Conservation (phyloP, 2,113 vertebrate genomes). For the Bungarus multicinctus region DNA sequence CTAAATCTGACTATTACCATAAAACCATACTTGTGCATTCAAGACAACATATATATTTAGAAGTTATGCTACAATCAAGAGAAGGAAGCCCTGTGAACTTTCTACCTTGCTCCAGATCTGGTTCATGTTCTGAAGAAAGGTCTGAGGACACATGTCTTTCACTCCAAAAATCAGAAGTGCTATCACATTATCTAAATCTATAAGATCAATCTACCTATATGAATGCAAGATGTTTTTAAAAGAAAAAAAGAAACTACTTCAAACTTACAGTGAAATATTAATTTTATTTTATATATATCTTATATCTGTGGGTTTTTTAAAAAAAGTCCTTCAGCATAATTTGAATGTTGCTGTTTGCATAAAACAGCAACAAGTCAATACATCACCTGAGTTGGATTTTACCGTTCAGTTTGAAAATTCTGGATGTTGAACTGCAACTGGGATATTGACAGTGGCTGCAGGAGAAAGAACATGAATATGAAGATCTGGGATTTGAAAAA, state of each 20-base stretch:
- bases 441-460: background rate
- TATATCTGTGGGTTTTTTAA: too few relatives aligned
- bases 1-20: background rate
- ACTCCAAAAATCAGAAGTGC: background rate
- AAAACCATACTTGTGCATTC: background rate
- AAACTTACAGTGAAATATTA: background rate
- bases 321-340: background rate
- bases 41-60: background rate
- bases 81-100: background rate
- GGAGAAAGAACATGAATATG: background rate
- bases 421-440: background rate
- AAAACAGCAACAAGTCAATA: background rate
- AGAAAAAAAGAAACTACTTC: background rate
- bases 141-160: constrained; percentile 5
- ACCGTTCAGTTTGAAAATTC: background rate
- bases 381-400: background rate
- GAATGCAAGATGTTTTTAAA: background rate
- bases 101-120: constrained; percentile 10
- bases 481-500: constrained; percentile 9
- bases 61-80: background rate
- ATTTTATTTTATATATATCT: background rate
- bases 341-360: too few relatives aligned
- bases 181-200: too few relatives aligned
- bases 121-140: constrained; percentile 38
- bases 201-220: background rate